Evolutionary conservation across 1,140 invertebrate genomes (phyloP).

Genomic region (Trigoniulus corallinus): DNA sequence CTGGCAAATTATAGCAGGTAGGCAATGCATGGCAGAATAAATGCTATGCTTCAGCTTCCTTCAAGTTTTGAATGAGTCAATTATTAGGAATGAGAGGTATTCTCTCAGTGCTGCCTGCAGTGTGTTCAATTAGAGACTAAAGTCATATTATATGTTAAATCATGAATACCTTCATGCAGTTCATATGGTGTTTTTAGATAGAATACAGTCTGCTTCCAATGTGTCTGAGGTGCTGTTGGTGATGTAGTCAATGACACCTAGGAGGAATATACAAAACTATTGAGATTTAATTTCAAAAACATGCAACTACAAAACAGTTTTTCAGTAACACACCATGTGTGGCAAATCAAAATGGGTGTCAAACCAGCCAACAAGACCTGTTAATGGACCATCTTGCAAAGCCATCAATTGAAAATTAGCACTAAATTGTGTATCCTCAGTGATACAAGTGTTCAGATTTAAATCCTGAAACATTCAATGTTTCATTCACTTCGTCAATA

Average conservation of each 20-base stretch:
- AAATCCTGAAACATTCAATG: constrained; percentile 18
- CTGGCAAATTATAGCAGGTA: too few relatives aligned
- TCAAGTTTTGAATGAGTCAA: too few relatives aligned
- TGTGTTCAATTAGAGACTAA: too few relatives aligned
- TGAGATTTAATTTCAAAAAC: neutral
- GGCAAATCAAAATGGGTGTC: constrained; percentile 70
- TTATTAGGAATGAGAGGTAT: too few relatives aligned
- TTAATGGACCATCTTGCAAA: neutral
- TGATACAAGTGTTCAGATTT: constrained; percentile 17
- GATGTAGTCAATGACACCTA: constrained; percentile 35
- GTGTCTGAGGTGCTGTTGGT: constrained; percentile 55
- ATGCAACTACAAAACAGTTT: neutral
- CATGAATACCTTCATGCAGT: too few relatives aligned
- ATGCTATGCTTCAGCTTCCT: too few relatives aligned
- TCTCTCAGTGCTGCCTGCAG: too few relatives aligned
- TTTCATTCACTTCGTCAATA: too few relatives aligned
- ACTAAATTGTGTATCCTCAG: neutral
- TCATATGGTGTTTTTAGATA: constrained; percentile 62
- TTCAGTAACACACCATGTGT: constrained; percentile 18
- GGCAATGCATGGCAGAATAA: too few relatives aligned
- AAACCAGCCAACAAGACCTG: constrained; percentile 55
- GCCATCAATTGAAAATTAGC: neutral
- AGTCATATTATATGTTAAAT: too few relatives aligned
- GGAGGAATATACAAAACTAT: too few relatives aligned
- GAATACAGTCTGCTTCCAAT: constrained; percentile 97